Base-by-base conservation (phyloP, 2,113 vertebrate species). In the Alexandromys fortis region DNA sequence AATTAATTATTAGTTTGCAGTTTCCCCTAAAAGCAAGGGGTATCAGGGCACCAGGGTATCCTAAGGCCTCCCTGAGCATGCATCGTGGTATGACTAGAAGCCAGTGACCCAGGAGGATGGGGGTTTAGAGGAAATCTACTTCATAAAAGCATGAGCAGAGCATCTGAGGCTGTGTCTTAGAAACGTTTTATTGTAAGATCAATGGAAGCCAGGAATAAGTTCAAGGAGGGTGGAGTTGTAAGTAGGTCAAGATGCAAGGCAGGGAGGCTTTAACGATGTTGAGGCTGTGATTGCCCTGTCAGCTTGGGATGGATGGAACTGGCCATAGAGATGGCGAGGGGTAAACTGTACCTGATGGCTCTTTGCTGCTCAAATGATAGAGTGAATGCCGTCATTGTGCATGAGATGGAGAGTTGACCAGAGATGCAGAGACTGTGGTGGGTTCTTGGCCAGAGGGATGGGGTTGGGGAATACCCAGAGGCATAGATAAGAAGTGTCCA, bases 351-450 rank as follows among this genome's bases (percentile, higher is more conserved):
- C n/a, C 14, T 1, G 52, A 14, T 7, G 58, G 61, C 24, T 38
- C 68, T 86, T 90, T 73, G 22, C 12, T 28, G 26, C 35, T 33
- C 26, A 45, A 55, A n/a, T 13, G 35, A n/a, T 6, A 8, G 49
- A 58, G 67, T 61, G 47, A 24, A 35, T 33, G 5, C 22, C 3
- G 10, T 33, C 9, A 2, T 55, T 77, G 28, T 17, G 4, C 35
- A 35, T 55, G 72, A 76, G 55, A 11, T 45, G 8, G 35, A 8
- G 16, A 58, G 21, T 28, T 33, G 55, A 35, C 19, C 28, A 42
- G 65, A n/a, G 19, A 9, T 35, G 2, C 12, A 4, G 7, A 30
- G 26, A 13, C 24, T 24, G 28, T 1, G 11, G 12, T 4, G 13
- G 47, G 45, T 55, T 45, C 24, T 17, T 10, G 14, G 17, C 49